These are phyloP conservation scores for Cheilinus undulatus DNA, from an alignment of 2,113 vertebrate genomes.

Conservation along the genomic window DNA sequence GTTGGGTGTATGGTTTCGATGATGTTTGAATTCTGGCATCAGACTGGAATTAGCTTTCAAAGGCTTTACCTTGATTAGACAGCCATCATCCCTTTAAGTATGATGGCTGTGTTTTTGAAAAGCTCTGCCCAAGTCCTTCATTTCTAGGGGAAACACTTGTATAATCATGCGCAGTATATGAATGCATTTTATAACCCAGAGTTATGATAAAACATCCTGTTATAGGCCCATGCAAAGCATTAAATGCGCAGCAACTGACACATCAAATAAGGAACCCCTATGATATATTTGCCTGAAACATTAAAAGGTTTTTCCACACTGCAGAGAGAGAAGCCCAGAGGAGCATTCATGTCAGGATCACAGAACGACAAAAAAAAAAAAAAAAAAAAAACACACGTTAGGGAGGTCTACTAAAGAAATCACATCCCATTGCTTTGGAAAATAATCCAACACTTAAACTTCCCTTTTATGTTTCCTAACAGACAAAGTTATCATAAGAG, in stretches of 20 bases:
- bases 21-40: too few relatives aligned
- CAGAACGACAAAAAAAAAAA: too few relatives aligned
- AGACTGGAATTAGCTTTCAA: background rate
- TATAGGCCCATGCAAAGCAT: constrained; percentile 7
- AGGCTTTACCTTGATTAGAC: background rate
- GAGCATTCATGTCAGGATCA: constrained; percentile 21
- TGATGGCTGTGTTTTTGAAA: constrained; percentile 4
- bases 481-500: constrained; percentile 26
- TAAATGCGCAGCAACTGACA: constrained; percentile 18
- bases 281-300: constrained; percentile 21
- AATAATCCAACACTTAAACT: constrained; percentile 25
- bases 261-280: constrained; percentile 29
- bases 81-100: background rate
- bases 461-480: constrained; percentile 49
- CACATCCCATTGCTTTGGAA: constrained; percentile 35
- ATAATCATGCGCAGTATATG: constrained; percentile 12
- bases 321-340: constrained; percentile 33
- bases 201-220: constrained; percentile 11
- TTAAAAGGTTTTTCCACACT: constrained; percentile 34
- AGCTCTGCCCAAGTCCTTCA: background rate
- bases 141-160: constrained; percentile 2
- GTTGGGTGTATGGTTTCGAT: too few relatives aligned
- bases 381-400: constrained; percentile 29
- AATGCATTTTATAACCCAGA: constrained; percentile 8
- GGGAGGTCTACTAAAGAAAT: constrained; percentile 24